These are phyloP conservation scores for Neodiprion virginianus DNA, from an alignment of 1,140 invertebrate species.

Conservation along the genomic window DNA sequence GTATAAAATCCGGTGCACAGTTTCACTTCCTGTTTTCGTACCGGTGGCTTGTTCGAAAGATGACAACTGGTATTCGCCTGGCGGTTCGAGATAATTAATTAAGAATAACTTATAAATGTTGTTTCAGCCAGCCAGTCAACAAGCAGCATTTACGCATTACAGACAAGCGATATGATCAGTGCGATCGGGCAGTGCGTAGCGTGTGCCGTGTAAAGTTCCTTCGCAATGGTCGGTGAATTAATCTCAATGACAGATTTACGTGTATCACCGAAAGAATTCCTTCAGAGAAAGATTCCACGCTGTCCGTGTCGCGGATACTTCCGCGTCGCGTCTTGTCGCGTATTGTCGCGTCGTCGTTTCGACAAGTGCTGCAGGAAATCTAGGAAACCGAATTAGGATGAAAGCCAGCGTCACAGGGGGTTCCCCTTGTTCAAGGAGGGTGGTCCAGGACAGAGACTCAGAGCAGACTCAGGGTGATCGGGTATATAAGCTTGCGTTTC, in stretches of 20 bases:
- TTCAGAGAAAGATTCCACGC: neutral
- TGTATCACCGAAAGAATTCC: neutral
- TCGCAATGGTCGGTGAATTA: neutral
- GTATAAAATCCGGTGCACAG: neutral
- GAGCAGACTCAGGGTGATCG: neutral
- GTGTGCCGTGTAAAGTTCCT: neutral
- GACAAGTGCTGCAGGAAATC: neutral
- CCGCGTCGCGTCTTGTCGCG: neutral
- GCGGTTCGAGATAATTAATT: neutral
- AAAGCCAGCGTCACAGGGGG: neutral
- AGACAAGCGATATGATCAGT: neutral
- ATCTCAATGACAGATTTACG: slow-evolving; percentile 5
- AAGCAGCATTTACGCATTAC: neutral
- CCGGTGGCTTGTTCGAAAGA: neutral
- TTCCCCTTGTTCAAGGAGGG: neutral
- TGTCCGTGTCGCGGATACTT: neutral
- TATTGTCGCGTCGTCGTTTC: neutral
- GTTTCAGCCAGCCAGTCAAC: too few species aligned
- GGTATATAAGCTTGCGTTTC: neutral
- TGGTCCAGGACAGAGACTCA: slow-evolving; percentile 1
- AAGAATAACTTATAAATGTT: neutral
- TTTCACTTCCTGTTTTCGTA: neutral
- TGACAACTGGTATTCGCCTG: neutral
- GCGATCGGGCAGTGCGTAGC: too few species aligned
- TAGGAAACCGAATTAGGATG: neutral